Evolutionary conservation across 2,797 vertebrate genomes (phyloP).

Genomic region (Clangula hyemalis): DNA sequence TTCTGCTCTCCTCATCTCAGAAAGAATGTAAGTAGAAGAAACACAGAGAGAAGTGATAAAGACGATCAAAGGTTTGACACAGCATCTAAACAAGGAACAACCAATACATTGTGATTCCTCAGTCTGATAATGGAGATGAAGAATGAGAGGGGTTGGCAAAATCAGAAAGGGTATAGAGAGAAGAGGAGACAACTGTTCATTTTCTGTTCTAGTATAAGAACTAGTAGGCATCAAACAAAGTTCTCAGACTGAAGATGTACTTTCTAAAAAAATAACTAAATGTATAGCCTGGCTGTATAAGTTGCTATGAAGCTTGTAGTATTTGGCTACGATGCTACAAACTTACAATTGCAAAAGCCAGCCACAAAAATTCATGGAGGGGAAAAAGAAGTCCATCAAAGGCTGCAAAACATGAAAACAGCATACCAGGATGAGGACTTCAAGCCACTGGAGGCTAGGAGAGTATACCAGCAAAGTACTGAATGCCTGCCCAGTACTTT

Average conservation of each 20-base stretch:
- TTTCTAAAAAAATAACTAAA: background rate
- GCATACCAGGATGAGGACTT: background rate
- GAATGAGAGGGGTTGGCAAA: background rate
- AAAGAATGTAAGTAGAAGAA: background rate
- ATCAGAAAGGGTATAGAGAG: background rate
- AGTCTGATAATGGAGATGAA: background rate
- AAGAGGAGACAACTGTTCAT: background rate
- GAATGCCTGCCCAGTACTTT: accelerated
- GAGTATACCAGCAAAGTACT: background rate
- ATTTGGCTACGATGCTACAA: background rate
- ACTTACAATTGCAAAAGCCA: background rate
- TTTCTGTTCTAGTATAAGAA: background rate
- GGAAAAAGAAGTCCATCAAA: background rate
- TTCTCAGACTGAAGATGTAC: background rate
- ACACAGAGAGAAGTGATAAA: background rate
- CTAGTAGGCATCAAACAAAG: background rate
- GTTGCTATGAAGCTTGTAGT: background rate
- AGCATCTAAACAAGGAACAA: background rate
- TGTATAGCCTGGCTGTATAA: accelerated
- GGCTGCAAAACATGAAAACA: background rate
- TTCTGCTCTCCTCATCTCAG: background rate
- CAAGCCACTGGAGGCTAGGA: background rate
- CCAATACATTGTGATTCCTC: accelerated
- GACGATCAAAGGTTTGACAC: background rate
- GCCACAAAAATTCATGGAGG: accelerated